Percentiles rank a stretch among this genome's conserved stretches.
Conservation (phyloP, 2,797 vertebrate species). For the Megaceryle alcyon region DNA sequence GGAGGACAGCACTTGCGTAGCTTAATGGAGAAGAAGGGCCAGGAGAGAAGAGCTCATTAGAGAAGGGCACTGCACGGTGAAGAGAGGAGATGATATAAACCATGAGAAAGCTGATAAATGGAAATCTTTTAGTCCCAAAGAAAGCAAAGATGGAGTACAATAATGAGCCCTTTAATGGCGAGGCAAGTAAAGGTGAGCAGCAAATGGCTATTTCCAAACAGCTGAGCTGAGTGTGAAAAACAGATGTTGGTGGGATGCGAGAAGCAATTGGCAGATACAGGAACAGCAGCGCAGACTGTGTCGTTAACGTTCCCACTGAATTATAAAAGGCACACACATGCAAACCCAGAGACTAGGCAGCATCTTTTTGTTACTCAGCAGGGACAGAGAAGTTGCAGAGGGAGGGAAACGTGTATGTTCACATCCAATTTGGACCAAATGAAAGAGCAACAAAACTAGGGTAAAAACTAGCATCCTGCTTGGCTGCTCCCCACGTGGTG, state of each 20-base stretch:
- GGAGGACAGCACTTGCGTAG: not conserved
- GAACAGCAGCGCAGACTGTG: not conserved
- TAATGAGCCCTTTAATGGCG: conserved; percentile 45
- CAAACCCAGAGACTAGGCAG: not conserved
- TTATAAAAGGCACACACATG: not conserved
- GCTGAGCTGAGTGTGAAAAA: conserved; percentile 15
- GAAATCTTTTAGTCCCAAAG: conserved; percentile 34
- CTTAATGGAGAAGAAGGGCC: conserved; percentile 22
- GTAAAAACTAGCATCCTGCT: not conserved
- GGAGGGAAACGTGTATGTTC: not conserved
- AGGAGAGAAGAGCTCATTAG: conserved; percentile 48
- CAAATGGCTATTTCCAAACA: conserved; percentile 34
- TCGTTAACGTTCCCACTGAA: not conserved
- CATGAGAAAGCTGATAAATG: conserved; percentile 25
- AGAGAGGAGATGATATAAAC: not conserved
- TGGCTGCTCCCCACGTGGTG: accelerated
- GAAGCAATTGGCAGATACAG: not conserved
- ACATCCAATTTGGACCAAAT: not conserved
- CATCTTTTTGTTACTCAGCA: not conserved
- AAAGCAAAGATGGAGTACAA: conserved; percentile 6
- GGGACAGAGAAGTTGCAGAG: not conserved
- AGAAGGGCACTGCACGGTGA: conserved; percentile 9
- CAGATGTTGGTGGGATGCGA: conserved; percentile 6
- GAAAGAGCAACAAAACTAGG: not conserved
- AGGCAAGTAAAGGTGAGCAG: conserved; percentile 59